phyloP scores from a whole-genome alignment of 1,140 invertebrate genomes.

The Drosophila kikkawai region DNA sequence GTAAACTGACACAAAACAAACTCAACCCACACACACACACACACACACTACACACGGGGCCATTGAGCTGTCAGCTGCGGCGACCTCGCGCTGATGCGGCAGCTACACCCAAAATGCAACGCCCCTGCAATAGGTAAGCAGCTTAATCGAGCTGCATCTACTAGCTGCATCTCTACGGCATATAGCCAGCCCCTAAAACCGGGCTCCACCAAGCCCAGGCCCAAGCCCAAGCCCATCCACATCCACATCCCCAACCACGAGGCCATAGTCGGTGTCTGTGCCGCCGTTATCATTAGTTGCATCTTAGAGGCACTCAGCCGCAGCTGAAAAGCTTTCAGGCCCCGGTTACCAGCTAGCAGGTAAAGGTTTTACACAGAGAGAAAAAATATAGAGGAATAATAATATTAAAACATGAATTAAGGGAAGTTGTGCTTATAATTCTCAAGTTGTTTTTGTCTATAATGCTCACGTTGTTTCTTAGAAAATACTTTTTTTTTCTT shows the following conservation, averaged over 20 bases:
- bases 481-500: too few relatives aligned
- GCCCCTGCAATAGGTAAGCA: slow-evolving; percentile 75
- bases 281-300: slow-evolving; percentile 81
- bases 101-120: slow-evolving; percentile 80
- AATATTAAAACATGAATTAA: not conserved
- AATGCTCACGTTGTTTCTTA: too few relatives aligned
- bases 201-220: slow-evolving; percentile 21
- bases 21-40: slow-evolving; percentile 61
- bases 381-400: not conserved
- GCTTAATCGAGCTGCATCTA: slow-evolving; percentile 70
- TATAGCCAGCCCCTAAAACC: slow-evolving; percentile 44
- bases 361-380: slow-evolving; percentile 6
- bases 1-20: slow-evolving; percentile 70
- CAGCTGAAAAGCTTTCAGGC: slow-evolving; percentile 75
- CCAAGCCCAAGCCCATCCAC: slow-evolving; percentile 10
- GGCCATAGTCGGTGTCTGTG: slow-evolving; percentile 36
- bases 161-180: slow-evolving; percentile 34
- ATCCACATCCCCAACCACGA: slow-evolving; percentile 19
- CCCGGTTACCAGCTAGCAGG: slow-evolving; percentile 11
- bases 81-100: slow-evolving; percentile 78
- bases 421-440: not conserved
- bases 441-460: not conserved
- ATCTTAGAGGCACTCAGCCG: slow-evolving; percentile 82
- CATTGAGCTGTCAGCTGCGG: slow-evolving; percentile 76
- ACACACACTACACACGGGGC: slow-evolving; percentile 29